Percentiles rank a stretch among this genome's conserved stretches.
Conservation (phyloP, 2,113 vertebrate genomes). For the Lepisosteus osseus region DNA sequence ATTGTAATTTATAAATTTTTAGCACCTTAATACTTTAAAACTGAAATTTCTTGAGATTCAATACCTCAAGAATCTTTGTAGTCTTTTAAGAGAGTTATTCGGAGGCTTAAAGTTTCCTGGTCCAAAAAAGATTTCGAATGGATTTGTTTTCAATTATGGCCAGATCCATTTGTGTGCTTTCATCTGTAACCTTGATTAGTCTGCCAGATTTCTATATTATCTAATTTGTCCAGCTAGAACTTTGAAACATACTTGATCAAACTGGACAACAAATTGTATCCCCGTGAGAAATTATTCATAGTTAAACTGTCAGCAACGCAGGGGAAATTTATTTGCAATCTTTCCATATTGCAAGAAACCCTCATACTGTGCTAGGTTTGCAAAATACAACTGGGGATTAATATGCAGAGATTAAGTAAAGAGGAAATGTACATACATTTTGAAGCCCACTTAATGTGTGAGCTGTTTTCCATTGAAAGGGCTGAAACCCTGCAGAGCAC, state of each 20-base stretch:
- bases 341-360: background rate
- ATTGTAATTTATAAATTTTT: slow-evolving; percentile 53
- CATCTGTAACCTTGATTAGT: too few relatives aligned
- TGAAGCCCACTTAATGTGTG: background rate
- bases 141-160: slow-evolving; percentile 46
- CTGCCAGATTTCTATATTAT: too few relatives aligned
- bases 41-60: slow-evolving; percentile 42
- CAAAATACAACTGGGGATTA: background rate
- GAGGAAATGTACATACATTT: background rate
- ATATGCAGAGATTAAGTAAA: background rate
- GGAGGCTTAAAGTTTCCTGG: slow-evolving; percentile 40
- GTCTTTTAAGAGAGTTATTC: slow-evolving; percentile 26
- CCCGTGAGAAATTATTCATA: background rate
- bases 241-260: background rate
- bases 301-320: background rate
- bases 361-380: background rate
- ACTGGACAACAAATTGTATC: background rate
- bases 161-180: slow-evolving; percentile 15
- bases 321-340: background rate
- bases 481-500: too few relatives aligned
- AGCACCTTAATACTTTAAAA: slow-evolving; percentile 22
- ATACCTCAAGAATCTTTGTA: slow-evolving; percentile 31
- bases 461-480: too few relatives aligned
- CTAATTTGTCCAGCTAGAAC: background rate
- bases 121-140: slow-evolving; percentile 28